phyloP scores from a whole-genome alignment of 2,888 invertebrate species.

The Diadromus collaris region DNA sequence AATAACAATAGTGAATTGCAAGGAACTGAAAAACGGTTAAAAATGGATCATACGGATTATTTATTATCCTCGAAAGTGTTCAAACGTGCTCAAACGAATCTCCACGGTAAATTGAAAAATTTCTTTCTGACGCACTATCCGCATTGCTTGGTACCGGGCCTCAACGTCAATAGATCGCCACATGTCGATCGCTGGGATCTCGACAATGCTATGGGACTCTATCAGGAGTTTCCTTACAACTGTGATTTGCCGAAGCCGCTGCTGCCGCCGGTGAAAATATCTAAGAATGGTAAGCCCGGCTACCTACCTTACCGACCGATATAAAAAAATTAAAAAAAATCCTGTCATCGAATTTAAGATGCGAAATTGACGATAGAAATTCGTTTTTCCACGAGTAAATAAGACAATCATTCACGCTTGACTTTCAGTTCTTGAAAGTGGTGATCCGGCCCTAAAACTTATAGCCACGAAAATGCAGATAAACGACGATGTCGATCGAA shows the following conservation, averaged over 20 bases:
- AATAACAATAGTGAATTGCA: not conserved
- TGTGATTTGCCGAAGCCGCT: slow-evolving; percentile 76
- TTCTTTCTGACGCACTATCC: slow-evolving; percentile 65
- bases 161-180: slow-evolving; percentile 66
- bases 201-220: slow-evolving; percentile 65
- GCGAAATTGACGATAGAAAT: not conserved
- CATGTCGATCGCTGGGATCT: slow-evolving; percentile 64
- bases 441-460: slow-evolving; percentile 74
- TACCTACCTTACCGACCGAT: not conserved
- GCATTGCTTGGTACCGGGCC: slow-evolving; percentile 70
- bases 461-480: slow-evolving; percentile 70
- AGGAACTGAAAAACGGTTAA: not conserved
- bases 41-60: slow-evolving; percentile 32
- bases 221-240: slow-evolving; percentile 72
- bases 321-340: slow-evolving; percentile 40
- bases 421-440: slow-evolving; percentile 67
- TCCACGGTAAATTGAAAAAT: slow-evolving; percentile 66
- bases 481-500: slow-evolving; percentile 68
- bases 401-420: not conserved
- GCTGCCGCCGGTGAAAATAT: slow-evolving; percentile 73
- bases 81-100: slow-evolving; percentile 66
- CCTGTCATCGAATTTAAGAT: not conserved
- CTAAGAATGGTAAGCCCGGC: slow-evolving; percentile 70
- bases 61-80: slow-evolving; percentile 39
- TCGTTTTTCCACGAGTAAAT: not conserved